These are phyloP conservation scores for Ivindomyrus marchei DNA, from an alignment of 2,113 vertebrate species.

Conservation along the genomic window DNA sequence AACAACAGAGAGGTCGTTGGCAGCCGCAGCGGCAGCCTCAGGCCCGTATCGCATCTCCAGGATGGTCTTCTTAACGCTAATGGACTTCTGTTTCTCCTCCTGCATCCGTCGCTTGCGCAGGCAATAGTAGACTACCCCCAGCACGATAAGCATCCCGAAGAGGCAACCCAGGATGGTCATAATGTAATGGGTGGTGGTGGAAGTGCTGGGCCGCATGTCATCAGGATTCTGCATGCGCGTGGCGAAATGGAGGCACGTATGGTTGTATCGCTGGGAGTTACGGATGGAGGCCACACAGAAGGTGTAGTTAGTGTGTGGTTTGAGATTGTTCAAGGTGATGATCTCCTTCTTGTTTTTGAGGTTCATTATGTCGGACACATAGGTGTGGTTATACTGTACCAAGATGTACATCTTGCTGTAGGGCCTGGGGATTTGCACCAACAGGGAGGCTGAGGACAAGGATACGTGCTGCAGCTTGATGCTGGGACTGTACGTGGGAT, in stretches of 20 bases:
- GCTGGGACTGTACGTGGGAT: conserved; percentile 70
- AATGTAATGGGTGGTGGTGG: conserved; percentile 95
- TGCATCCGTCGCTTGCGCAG: conserved; percentile 79
- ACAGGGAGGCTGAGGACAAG: conserved; percentile 71
- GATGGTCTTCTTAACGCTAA: conserved; percentile 95
- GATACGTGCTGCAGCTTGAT: conserved; percentile 82
- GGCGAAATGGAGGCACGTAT: conserved; percentile 86
- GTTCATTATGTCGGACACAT: conserved; percentile 74
- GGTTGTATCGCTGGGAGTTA: conserved; percentile 88
- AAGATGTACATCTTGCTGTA: conserved; percentile 96
- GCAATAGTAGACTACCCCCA: conserved; percentile 93
- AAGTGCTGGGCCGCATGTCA: conserved; percentile 69
- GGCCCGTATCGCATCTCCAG: conserved; percentile 96
- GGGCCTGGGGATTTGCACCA: conserved; percentile 86
- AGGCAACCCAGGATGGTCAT: conserved; percentile 97
- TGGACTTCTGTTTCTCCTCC: conserved; percentile 90
- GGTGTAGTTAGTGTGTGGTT: conserved; percentile 86
- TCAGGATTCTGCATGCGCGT: conserved; percentile 70
- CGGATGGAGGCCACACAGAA: conserved; percentile 87
- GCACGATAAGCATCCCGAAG: conserved; percentile 94
- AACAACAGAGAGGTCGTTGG: conserved; percentile 73
- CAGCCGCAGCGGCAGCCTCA: conserved; percentile 70
- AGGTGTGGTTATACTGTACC: conserved; percentile 85
- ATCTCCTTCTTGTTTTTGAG: conserved; percentile 83
- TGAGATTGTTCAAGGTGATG: conserved; percentile 73